Evolutionary conservation across 1,140 invertebrate genomes (phyloP).

Genomic region (Cataglyphis hispanica): DNA sequence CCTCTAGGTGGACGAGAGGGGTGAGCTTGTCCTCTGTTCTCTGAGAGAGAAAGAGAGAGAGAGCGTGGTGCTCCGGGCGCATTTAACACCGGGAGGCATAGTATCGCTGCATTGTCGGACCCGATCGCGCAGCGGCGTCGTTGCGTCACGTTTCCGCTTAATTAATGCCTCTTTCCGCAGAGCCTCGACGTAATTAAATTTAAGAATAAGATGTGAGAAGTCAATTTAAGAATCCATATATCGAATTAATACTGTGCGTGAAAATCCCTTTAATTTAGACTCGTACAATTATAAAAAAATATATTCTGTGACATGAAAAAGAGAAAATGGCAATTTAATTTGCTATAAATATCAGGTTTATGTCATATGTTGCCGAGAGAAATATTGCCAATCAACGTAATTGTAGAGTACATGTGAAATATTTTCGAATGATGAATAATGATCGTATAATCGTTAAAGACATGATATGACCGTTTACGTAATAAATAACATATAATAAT

Average conservation of each 20-base stretch:
- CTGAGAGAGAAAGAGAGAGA: conserved; percentile 39
- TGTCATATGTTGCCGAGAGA: background rate
- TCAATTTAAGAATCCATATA: conserved; percentile 2
- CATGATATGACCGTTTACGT: background rate
- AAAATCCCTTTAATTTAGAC: background rate
- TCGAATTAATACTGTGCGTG: background rate
- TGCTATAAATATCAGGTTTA: background rate
- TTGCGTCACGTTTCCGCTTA: conserved; percentile 65
- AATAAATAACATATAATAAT: conserved; percentile 12
- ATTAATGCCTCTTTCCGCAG: conserved; percentile 64
- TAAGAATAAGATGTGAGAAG: conserved; percentile 12
- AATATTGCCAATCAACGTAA: background rate
- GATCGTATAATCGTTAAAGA: background rate
- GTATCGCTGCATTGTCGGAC: conserved; percentile 62
- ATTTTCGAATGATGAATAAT: background rate
- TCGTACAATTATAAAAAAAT: background rate
- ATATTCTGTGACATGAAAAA: background rate
- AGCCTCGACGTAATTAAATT: conserved; percentile 24
- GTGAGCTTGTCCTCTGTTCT: conserved; percentile 43
- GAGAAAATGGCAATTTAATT: background rate
- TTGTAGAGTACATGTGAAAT: background rate
- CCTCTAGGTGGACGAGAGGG: conserved; percentile 55
- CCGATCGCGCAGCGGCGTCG: conserved; percentile 44
- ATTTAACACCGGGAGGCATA: conserved; percentile 74
- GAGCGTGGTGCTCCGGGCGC: conserved; percentile 61